Evolutionary conservation across 2,888 invertebrate species (phyloP).

Genomic region (Epinotia brunnichana): DNA sequence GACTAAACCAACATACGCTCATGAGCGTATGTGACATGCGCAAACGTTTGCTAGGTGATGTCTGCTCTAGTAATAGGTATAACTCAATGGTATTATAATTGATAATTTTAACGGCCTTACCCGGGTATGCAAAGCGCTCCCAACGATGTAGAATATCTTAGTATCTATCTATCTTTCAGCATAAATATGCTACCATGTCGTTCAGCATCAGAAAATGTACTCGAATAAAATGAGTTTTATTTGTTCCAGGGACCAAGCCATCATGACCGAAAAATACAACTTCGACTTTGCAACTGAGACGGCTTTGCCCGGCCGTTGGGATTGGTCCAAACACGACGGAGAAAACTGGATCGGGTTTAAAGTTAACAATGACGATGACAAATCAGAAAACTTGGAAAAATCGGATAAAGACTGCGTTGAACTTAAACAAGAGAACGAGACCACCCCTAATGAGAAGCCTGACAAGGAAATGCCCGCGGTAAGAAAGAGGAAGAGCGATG

Average conservation of each 20-base stretch:
- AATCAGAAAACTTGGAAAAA: neutral
- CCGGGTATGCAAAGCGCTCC: too few species aligned
- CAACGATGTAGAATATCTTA: too few species aligned
- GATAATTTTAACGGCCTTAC: too few species aligned
- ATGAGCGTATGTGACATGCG: too few species aligned
- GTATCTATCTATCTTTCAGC: too few species aligned
- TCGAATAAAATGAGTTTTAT: neutral
- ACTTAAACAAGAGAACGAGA: slow-evolving; percentile 58
- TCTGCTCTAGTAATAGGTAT: too few species aligned
- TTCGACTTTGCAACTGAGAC: slow-evolving; percentile 83
- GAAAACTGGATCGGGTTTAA: slow-evolving; percentile 57
- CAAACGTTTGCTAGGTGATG: too few species aligned
- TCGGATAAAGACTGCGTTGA: slow-evolving; percentile 46
- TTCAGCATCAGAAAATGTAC: neutral
- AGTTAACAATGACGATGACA: slow-evolving; percentile 37
- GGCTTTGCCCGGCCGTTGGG: slow-evolving; percentile 70
- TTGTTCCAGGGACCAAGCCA: slow-evolving; percentile 45
- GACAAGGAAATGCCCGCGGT: slow-evolving; percentile 49
- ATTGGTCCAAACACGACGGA: slow-evolving; percentile 69
- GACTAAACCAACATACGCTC: too few species aligned
- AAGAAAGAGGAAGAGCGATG: slow-evolving; percentile 55
- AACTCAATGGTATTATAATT: too few species aligned
- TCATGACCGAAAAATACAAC: slow-evolving; percentile 78
- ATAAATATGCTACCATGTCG: too few species aligned
- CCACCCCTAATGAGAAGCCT: slow-evolving; percentile 58